Evolutionary conservation across 2,888 invertebrate genomes (phyloP).

Genomic region (Aradus depressus): DNA sequence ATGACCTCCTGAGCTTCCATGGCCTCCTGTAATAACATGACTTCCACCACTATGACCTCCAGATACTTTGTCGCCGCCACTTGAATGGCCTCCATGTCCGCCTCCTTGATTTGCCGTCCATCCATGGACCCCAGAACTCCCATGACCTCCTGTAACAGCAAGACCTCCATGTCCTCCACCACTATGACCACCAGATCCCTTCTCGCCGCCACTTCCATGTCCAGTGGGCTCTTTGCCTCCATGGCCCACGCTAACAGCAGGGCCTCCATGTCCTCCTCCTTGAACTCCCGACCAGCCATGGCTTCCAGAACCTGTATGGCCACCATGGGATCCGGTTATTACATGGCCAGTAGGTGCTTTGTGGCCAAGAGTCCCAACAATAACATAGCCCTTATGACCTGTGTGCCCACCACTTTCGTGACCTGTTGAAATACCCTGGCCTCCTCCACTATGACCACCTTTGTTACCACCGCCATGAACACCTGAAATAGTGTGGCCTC

Average conservation of each 20-base stretch:
- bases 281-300: too few relatives aligned
- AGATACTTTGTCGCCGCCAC: too few relatives aligned
- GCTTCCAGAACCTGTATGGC: not conserved
- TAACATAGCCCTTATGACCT: not conserved
- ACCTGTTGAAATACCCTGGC: not conserved
- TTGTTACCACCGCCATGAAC: not conserved
- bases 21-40: not conserved
- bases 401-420: not conserved
- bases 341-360: not conserved
- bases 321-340: not conserved
- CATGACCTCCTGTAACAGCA: not conserved
- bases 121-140: not conserved
- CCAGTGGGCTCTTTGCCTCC: not conserved
- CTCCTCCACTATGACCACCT: not conserved
- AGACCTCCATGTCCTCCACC: not conserved
- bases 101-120: not conserved
- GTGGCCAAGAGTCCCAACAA: not conserved
- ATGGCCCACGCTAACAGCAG: not conserved
- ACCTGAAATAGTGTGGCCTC: not conserved
- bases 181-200: not conserved
- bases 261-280: not conserved
- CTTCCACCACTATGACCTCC: not conserved
- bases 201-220: not conserved
- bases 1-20: not conserved
- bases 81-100: conserved; percentile 5